These are phyloP conservation scores for Drosophila anceps DNA, from an alignment of 2,888 invertebrate genomes.

Conservation along the genomic window DNA sequence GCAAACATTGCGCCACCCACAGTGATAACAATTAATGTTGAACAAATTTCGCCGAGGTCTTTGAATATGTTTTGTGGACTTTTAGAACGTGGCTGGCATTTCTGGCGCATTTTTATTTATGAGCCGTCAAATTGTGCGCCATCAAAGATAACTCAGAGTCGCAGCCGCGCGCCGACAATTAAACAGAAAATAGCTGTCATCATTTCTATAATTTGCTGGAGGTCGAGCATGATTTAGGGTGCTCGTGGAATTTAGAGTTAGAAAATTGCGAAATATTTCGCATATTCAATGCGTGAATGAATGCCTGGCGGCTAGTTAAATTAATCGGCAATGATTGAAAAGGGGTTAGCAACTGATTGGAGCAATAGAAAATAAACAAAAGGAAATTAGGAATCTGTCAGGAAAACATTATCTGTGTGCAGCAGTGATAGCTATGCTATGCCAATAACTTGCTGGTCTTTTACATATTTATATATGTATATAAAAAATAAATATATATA, in stretches of 20 bases:
- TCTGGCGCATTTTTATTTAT: slow-evolving; percentile 58
- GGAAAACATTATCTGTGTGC: not conserved
- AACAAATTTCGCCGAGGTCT: slow-evolving; percentile 17
- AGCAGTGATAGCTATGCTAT: no score
- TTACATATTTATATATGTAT: no score
- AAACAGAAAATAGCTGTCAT: slow-evolving; percentile 51
- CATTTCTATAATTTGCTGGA: slow-evolving; percentile 23
- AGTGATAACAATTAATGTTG: slow-evolving; percentile 35
- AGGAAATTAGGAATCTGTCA: not conserved
- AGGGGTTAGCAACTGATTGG: not conserved
- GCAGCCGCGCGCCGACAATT: slow-evolving; percentile 50
- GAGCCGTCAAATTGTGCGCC: slow-evolving; percentile 67
- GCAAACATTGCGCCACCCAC: slow-evolving; percentile 10
- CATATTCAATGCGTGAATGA: not conserved
- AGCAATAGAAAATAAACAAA: not conserved
- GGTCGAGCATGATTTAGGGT: not conserved
- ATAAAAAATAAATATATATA: no score
- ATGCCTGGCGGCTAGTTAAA: no score
- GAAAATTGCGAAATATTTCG: not conserved
- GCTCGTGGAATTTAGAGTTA: not conserved
- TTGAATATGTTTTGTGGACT: slow-evolving; percentile 15
- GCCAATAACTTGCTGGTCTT: no score
- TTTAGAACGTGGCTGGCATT: not conserved
- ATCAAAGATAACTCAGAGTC: slow-evolving; percentile 48
- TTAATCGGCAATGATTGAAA: not conserved